phyloP scores from a whole-genome alignment of 2,797 vertebrate genomes.

The Potorous gilbertii region DNA sequence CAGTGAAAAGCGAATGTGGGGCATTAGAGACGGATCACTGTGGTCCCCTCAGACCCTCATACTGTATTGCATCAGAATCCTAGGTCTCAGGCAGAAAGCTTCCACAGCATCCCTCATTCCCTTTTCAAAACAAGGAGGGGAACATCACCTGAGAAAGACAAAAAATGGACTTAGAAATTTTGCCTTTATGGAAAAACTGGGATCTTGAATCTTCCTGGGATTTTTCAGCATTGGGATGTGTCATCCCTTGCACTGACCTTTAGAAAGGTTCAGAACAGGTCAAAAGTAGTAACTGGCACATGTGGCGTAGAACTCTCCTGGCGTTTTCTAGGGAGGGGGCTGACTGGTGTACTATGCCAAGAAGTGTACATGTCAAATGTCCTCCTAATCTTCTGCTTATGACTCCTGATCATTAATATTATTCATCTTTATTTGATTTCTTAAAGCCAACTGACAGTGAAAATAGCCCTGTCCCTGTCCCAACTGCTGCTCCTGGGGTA shows the following conservation, averaged over 20 bases:
- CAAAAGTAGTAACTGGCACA: not conserved
- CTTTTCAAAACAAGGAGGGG: not conserved
- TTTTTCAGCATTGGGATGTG: not conserved
- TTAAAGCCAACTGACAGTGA: constrained; percentile 98
- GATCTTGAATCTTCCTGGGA: not conserved
- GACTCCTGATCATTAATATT: constrained; percentile 72
- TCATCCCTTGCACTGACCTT: not conserved
- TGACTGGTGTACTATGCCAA: constrained; percentile 29
- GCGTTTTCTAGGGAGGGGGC: constrained; percentile 50
- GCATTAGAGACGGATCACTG: not conserved
- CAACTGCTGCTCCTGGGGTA: constrained; percentile 98
- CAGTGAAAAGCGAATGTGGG: not conserved
- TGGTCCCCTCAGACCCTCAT: accelerated
- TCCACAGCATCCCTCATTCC: not conserved
- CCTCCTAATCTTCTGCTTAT: constrained; percentile 45
- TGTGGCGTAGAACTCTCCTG: not conserved
- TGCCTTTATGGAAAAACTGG: not conserved
- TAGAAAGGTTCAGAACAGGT: not conserved
- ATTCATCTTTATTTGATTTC: constrained; percentile 91
- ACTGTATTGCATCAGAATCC: not conserved
- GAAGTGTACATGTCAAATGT: constrained; percentile 51
- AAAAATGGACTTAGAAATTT: not conserved
- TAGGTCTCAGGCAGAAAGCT: not conserved
- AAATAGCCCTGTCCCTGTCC: constrained; percentile 86
- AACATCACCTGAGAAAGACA: not conserved